These are phyloP conservation scores for Corydoras sp. DNA, from an alignment of 2,113 vertebrate genomes.

Conservation along the genomic window DNA sequence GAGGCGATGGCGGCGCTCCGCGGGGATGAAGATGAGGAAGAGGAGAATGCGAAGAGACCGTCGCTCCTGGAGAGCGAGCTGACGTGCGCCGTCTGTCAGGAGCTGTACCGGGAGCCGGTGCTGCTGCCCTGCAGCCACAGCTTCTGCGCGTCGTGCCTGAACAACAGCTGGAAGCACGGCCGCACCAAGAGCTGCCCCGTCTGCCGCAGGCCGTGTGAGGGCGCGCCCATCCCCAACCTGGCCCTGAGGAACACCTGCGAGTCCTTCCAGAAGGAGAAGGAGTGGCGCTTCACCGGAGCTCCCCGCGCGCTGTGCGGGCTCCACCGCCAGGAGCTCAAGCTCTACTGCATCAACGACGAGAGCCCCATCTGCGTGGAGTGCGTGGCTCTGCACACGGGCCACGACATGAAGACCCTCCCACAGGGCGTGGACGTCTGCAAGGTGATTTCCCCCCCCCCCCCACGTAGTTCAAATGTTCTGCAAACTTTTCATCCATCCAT, in stretches of 20 bases:
- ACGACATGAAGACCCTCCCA: constrained; percentile 45
- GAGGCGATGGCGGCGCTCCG: constrained; percentile 39
- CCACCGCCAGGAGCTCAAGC: constrained; percentile 57
- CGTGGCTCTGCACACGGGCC: constrained; percentile 48
- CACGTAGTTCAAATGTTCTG: no score
- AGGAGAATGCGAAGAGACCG: constrained; percentile 47
- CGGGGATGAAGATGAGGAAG: constrained; percentile 25
- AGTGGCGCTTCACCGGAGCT: background rate
- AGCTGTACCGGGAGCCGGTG: constrained; percentile 54
- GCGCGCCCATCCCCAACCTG: constrained; percentile 49
- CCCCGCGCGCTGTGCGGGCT: constrained; percentile 43
- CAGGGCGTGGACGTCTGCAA: constrained; percentile 45
- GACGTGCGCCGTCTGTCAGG: constrained; percentile 60
- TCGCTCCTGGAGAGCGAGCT: constrained; percentile 53
- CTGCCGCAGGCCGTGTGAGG: constrained; percentile 44
- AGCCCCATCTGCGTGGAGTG: constrained; percentile 63
- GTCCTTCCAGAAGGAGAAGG: constrained; percentile 46
- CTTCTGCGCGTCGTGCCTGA: constrained; percentile 59
- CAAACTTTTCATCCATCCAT: no score
- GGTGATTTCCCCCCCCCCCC: constrained; percentile 42
- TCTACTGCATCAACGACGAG: constrained; percentile 68
- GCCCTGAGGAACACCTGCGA: constrained; percentile 53
- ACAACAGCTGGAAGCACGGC: constrained; percentile 1
- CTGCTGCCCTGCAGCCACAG: constrained; percentile 62
- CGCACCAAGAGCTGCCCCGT: constrained; percentile 46